phyloP scores from a whole-genome alignment of 35 echinoderm and acorn worm species.

The Anneissia japonica region DNA sequence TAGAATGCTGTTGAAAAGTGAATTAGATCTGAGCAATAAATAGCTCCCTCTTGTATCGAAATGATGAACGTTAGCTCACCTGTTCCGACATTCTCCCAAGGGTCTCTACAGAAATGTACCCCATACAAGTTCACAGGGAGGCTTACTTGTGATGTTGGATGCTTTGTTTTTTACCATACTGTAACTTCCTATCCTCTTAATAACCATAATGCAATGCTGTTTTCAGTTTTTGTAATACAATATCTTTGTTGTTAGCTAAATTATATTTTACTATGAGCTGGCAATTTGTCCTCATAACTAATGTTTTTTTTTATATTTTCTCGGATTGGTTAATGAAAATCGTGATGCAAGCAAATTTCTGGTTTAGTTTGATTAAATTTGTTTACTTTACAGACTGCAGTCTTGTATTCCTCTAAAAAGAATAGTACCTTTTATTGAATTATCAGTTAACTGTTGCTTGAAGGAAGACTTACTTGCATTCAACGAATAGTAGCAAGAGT shows the following conservation, averaged over 20 bases:
- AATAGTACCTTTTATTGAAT: no score
- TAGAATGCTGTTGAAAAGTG: background rate
- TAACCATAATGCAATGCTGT: background rate
- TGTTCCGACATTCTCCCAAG: background rate
- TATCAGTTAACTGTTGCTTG: no score
- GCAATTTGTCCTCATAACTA: no score
- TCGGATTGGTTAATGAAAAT: no score
- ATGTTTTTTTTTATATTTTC: no score
- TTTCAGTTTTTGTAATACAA: background rate
- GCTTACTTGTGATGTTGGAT: background rate
- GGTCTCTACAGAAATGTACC: background rate
- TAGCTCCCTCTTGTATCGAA: background rate
- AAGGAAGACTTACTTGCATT: no score
- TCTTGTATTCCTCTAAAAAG: no score
- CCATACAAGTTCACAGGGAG: background rate
- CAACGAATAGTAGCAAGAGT: no score
- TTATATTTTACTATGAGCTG: background rate
- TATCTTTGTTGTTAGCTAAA: no score
- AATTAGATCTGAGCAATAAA: background rate
- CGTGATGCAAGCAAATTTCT: no score
- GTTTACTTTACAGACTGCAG: no score
- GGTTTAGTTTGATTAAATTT: no score
- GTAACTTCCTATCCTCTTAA: background rate
- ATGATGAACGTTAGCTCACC: background rate
- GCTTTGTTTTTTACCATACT: background rate